A percentile compares a stretch with the other conserved stretches of the same genome.
phyloP scores from a whole-genome alignment of 2,113 vertebrate species.

The Tyrannus savana region DNA sequence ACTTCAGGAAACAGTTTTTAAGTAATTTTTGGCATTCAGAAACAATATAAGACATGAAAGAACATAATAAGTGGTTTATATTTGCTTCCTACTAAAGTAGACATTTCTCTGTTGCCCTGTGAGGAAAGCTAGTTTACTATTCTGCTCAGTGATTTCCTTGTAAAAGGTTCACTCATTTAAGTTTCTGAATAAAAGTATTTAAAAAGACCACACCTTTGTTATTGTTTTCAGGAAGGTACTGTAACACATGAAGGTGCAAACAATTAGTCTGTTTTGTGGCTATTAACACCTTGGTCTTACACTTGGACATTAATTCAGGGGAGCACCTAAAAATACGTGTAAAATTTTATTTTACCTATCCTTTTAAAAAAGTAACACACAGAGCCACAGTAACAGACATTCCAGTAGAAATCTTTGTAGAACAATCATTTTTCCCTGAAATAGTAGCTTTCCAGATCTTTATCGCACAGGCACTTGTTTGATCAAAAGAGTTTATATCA shows the following conservation, averaged over 20 bases:
- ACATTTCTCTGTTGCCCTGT: not conserved
- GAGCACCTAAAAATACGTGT: not conserved
- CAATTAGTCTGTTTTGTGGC: not conserved
- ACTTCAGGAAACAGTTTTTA: not conserved
- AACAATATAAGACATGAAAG: not conserved
- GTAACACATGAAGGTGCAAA: accelerated
- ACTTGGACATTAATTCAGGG: not conserved
- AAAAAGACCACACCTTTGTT: not conserved
- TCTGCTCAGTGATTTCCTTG: not conserved
- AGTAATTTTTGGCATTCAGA: conserved; percentile 9
- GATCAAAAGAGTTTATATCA: not conserved
- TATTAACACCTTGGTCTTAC: not conserved
- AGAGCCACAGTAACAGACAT: not conserved
- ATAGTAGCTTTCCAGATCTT: not conserved
- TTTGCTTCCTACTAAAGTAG: not conserved
- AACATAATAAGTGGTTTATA: not conserved
- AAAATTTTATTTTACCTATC: not conserved
- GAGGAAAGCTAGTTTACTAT: not conserved
- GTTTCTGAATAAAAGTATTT: not conserved
- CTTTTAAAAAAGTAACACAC: not conserved
- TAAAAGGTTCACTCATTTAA: not conserved
- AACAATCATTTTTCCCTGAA: not conserved
- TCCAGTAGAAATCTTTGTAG: not conserved
- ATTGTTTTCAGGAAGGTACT: not conserved
- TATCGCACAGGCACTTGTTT: not conserved